phyloP scores from a whole-genome alignment of 1,140 invertebrate genomes.

The Drosophila insularis region DNA sequence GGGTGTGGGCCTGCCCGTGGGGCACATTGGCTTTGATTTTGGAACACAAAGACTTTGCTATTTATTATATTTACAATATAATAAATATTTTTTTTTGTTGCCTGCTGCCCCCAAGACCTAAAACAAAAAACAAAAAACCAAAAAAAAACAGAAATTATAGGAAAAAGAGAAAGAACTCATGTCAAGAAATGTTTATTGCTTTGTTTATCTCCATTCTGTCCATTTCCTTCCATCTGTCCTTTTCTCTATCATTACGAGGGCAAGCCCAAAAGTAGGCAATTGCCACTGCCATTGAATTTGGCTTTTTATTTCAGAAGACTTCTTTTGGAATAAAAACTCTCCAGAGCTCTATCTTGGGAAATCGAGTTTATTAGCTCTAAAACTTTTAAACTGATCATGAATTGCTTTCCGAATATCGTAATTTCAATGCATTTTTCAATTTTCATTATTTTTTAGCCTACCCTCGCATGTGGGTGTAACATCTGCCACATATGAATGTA shows the following conservation, averaged over 20 bases:
- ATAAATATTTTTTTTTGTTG: slow-evolving; percentile 69
- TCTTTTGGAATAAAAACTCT: too few species aligned
- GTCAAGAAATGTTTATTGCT: slow-evolving; percentile 65
- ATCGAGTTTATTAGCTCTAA: too few species aligned
- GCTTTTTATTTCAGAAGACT: too few species aligned
- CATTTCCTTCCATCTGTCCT: slow-evolving; percentile 3
- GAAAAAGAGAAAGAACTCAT: slow-evolving; percentile 15
- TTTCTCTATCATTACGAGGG: background rate
- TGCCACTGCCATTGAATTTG: too few species aligned
- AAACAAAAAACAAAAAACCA: slow-evolving; percentile 29
- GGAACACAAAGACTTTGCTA: slow-evolving; percentile 51
- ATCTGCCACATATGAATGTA: background rate
- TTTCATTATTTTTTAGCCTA: background rate
- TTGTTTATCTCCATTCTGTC: slow-evolving; percentile 44
- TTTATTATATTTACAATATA: slow-evolving; percentile 77
- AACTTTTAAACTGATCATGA: too few species aligned
- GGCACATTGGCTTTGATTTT: slow-evolving; percentile 60
- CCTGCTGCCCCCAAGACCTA: slow-evolving; percentile 15
- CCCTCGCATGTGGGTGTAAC: background rate
- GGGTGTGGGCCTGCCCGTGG: slow-evolving; percentile 3
- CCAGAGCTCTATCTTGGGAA: too few species aligned
- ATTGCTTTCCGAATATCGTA: too few species aligned
- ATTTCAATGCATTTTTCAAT: background rate
- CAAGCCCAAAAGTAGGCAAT: background rate
- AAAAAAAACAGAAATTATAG: background rate